Evolutionary conservation across 2,888 invertebrate species (phyloP).

Genomic region (Acanthosoma haemorrhoidale): DNA sequence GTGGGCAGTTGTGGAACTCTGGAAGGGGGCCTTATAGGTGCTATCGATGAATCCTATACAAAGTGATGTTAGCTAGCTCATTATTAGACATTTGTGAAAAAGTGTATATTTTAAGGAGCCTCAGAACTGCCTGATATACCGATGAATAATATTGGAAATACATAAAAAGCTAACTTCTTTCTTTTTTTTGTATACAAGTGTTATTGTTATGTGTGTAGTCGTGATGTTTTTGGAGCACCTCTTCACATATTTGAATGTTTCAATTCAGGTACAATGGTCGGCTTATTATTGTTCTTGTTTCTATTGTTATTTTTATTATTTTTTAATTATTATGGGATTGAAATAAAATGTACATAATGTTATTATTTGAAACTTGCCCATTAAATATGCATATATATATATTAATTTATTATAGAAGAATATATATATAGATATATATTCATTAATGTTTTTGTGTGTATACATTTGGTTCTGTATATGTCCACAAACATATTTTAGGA

Average conservation of each 20-base stretch:
- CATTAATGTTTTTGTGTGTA: background rate
- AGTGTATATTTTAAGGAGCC: background rate
- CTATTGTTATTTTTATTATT: slow-evolving; percentile 11
- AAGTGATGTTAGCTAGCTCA: background rate
- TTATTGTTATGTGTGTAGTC: slow-evolving; percentile 6
- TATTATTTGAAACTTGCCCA: slow-evolving; percentile 12
- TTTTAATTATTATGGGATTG: background rate
- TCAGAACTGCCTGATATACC: background rate
- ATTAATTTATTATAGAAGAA: slow-evolving; percentile 8
- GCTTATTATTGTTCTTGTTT: slow-evolving; percentile 9
- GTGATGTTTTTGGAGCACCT: slow-evolving; percentile 25
- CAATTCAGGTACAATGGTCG: background rate
- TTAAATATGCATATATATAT: background rate
- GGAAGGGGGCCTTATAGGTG: slow-evolving; percentile 18
- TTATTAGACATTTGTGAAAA: background rate
- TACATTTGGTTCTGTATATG: background rate
- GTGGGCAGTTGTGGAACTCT: background rate
- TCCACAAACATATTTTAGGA: background rate
- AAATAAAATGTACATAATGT: slow-evolving; percentile 16
- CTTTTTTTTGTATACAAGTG: background rate
- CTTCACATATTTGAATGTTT: slow-evolving; percentile 5
- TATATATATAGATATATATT: background rate
- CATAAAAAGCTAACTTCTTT: background rate
- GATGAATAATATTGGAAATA: background rate
- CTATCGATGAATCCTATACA: background rate